A percentile compares a stretch with the other conserved stretches of the same genome.
Conservation (phyloP, 2,797 vertebrate species). For the Oophaga sylvatica region DNA sequence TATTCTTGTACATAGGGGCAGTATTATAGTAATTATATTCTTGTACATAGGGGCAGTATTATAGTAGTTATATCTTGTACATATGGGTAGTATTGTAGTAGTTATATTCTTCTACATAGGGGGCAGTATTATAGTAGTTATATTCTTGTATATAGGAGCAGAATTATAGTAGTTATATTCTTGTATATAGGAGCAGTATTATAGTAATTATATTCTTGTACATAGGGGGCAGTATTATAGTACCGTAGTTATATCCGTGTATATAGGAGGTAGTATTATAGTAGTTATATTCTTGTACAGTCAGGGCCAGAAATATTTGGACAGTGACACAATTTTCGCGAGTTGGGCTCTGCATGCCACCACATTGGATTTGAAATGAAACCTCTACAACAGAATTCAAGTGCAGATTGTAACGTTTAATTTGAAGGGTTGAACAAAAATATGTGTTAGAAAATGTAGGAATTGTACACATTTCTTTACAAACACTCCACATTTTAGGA, state of each 20-base stretch:
- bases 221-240: background rate
- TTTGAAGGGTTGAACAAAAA: no score
- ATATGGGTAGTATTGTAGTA: no score
- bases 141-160: background rate
- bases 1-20: background rate
- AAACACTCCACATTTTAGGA: no score
- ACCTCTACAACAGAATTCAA: no score
- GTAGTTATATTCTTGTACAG: conserved; percentile 8
- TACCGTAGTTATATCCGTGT: conserved; percentile 8
- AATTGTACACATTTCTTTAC: no score
- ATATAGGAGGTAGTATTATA: background rate
- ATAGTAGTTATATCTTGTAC: no score
- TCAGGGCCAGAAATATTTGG: no score
- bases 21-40: conserved; percentile 8
- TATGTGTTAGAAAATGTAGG: no score
- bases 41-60: background rate
- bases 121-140: background rate
- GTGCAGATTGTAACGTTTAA: no score
- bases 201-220: conserved; percentile 10
- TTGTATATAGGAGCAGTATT: background rate
- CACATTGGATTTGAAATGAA: no score
- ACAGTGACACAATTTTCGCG: no score
- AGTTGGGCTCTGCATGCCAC: no score
- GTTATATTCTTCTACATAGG: background rate
- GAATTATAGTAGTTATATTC: background rate